These are phyloP conservation scores for Cosmopolites sordidus DNA, from an alignment of 2,888 invertebrate species.

Conservation along the genomic window DNA sequence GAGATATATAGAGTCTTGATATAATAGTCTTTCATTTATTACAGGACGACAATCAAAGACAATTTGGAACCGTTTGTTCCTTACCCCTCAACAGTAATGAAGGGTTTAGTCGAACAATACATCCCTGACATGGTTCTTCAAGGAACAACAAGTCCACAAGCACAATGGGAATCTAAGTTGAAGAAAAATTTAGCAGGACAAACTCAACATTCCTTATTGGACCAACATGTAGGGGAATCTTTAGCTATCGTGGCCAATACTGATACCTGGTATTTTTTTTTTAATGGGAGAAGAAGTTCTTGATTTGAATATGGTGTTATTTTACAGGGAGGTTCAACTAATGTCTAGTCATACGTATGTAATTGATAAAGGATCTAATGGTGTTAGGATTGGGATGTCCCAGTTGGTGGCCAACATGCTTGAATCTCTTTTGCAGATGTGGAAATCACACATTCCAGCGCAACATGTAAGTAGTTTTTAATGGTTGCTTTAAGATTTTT, in stretches of 20 bases:
- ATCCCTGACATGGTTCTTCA: slow-evolving; percentile 74
- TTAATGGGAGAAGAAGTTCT: background rate
- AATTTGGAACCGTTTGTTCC: slow-evolving; percentile 18
- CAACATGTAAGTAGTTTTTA: slow-evolving; percentile 62
- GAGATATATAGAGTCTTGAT: no score
- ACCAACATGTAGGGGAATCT: slow-evolving; percentile 71
- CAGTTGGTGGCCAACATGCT: slow-evolving; percentile 78
- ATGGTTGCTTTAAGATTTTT: background rate
- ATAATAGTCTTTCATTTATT: no score
- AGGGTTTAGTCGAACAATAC: slow-evolving; percentile 62
- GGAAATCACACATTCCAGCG: slow-evolving; percentile 69
- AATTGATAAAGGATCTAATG: slow-evolving; percentile 48
- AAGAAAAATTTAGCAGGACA: slow-evolving; percentile 53
- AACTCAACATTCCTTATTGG: slow-evolving; percentile 55
- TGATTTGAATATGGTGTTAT: slow-evolving; percentile 15
- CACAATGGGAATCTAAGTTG: slow-evolving; percentile 56
- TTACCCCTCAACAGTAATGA: slow-evolving; percentile 44
- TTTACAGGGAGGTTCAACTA: slow-evolving; percentile 53
- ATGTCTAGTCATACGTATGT: slow-evolving; percentile 52
- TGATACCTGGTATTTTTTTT: slow-evolving; percentile 80
- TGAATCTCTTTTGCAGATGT: slow-evolving; percentile 75
- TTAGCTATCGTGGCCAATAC: slow-evolving; percentile 78
- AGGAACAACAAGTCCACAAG: slow-evolving; percentile 57
- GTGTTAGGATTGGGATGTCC: slow-evolving; percentile 67
- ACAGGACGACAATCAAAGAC: slow-evolving; percentile 20